A percentile compares a stretch with the other conserved stretches of the same genome.
These are phyloP conservation scores for Taxidea taxus DNA, from an alignment of 2,113 vertebrate species.

Conservation along the genomic window DNA sequence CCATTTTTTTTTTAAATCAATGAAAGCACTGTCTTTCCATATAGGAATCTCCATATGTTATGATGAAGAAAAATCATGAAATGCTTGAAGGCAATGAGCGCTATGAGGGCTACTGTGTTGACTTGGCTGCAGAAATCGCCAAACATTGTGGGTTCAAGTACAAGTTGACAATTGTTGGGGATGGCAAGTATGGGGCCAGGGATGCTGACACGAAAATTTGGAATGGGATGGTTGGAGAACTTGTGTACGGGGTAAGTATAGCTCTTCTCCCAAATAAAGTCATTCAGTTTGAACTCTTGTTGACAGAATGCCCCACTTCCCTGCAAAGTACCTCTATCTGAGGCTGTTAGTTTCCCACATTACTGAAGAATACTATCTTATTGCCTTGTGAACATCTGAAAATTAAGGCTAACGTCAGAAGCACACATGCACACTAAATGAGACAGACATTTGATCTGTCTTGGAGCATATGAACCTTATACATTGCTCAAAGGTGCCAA, in stretches of 20 bases:
- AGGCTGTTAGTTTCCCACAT: background rate
- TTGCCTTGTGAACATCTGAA: background rate
- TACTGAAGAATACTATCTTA: background rate
- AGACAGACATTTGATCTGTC: background rate
- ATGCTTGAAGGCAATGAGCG: constrained; percentile 96
- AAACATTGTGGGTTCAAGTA: constrained; percentile 99
- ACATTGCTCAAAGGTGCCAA: background rate
- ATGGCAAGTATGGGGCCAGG: constrained; percentile 98
- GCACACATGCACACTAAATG: background rate
- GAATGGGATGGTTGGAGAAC: constrained; percentile 99
- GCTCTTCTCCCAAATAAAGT: constrained; percentile 43
- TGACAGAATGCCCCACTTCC: background rate
- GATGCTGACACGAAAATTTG: constrained; percentile 99
- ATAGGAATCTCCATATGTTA: constrained; percentile 98
- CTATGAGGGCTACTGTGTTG: constrained; percentile 99
- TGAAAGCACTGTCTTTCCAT: constrained; percentile 72
- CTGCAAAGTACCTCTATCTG: background rate
- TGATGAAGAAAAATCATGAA: constrained; percentile 99
- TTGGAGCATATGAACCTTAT: background rate
- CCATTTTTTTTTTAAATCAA: background rate
- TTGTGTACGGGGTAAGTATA: constrained; percentile 97
- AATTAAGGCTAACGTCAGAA: background rate
- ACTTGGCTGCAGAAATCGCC: constrained; percentile 97
- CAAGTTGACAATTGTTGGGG: constrained; percentile 95
- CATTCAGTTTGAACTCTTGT: background rate